These are phyloP conservation scores for Enteromius thamalakanensis DNA, from an alignment of 2,797 vertebrate species.

Conservation along the genomic window DNA sequence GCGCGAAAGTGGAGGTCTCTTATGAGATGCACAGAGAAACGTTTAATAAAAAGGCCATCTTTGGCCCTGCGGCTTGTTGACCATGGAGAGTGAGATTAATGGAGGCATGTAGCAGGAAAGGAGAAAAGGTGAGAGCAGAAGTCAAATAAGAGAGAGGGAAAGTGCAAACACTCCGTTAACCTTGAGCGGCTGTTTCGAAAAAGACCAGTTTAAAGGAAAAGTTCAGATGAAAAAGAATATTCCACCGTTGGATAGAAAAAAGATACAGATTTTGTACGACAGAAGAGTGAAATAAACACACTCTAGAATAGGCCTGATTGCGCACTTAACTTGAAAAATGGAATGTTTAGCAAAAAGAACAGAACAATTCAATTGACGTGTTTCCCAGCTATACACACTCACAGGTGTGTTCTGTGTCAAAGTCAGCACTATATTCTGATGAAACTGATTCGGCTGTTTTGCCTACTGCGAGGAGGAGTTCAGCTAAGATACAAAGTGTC, in stretches of 20 bases:
- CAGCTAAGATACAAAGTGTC: slow-evolving; percentile 23
- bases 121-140: slow-evolving; percentile 32
- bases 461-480: neutral
- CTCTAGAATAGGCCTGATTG: neutral
- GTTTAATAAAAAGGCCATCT: slow-evolving; percentile 63
- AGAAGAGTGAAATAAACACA: neutral
- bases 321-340: neutral
- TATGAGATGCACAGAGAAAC: slow-evolving; percentile 55
- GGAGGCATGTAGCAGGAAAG: slow-evolving; percentile 31
- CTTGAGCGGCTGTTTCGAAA: slow-evolving; percentile 14
- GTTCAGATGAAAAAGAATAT: neutral
- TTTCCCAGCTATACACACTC: neutral
- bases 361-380: neutral
- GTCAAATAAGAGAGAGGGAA: slow-evolving; percentile 15
- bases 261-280: neutral
- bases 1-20: slow-evolving; percentile 40
- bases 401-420: neutral
- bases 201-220: neutral
- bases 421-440: neutral
- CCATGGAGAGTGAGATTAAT: slow-evolving; percentile 62
- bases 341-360: neutral
- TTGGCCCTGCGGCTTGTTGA: slow-evolving; percentile 60
- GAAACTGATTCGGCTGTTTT: neutral
- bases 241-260: neutral
- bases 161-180: slow-evolving; percentile 44